Conservation (phyloP, 2,888 invertebrate genomes). For the Diarsia rubi region DNA sequence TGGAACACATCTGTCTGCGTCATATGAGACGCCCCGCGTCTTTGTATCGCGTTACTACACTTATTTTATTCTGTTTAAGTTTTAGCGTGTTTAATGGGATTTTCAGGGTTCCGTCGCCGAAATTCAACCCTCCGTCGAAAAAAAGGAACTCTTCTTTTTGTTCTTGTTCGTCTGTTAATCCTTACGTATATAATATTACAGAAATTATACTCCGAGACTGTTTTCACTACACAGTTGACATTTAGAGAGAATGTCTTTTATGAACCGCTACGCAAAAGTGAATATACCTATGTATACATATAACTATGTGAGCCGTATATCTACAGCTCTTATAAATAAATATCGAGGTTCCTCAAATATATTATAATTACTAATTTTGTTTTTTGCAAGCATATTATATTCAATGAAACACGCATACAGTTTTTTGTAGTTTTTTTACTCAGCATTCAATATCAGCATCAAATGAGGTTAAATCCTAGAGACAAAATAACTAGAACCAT, state of each 20-base stretch:
- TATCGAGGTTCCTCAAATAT: background rate
- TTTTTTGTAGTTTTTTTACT: background rate
- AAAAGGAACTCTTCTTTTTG: background rate
- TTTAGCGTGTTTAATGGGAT: conserved; percentile 2
- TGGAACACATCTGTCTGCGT: conserved; percentile 77
- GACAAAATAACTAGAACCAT: background rate
- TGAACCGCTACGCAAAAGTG: background rate
- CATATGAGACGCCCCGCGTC: conserved; percentile 59
- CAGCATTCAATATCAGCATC: background rate
- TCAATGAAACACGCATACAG: background rate
- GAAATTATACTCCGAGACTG: background rate
- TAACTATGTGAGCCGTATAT: background rate
- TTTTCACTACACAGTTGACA: background rate
- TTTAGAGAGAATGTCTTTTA: background rate
- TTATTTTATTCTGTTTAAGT: conserved; percentile 22
- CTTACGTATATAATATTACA: background rate
- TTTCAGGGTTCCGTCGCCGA: background rate
- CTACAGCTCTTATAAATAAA: background rate
- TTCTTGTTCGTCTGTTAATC: background rate
- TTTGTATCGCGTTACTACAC: conserved; percentile 33
- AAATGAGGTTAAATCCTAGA: background rate
- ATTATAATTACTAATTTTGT: background rate
- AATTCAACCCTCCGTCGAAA: background rate
- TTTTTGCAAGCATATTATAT: background rate
- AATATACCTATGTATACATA: background rate